Evolutionary conservation across 2,888 invertebrate genomes (phyloP).

Genomic region (Acronicta leporina): DNA sequence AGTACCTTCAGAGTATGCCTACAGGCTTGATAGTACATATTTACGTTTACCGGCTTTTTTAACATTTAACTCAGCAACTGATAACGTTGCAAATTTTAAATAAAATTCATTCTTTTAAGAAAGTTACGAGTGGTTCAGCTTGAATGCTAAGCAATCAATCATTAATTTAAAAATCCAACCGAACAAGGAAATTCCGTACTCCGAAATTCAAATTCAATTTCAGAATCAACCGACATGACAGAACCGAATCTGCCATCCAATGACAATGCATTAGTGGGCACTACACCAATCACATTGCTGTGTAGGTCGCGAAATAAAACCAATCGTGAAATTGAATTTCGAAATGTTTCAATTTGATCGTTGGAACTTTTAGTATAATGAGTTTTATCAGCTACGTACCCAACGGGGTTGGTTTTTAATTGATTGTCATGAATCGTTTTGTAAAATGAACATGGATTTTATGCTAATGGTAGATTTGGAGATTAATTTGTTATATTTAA

Average conservation of each 20-base stretch:
- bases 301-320: constrained; percentile 23
- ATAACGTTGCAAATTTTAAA: too few relatives aligned
- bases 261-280: constrained; percentile 39
- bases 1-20: too few relatives aligned
- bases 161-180: constrained; percentile 6
- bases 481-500: constrained; percentile 2
- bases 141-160: too few relatives aligned
- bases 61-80: too few relatives aligned
- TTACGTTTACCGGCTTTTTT: too few relatives aligned
- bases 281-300: constrained; percentile 30
- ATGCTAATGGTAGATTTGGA: constrained; percentile 7
- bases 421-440: constrained; percentile 22
- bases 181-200: constrained; percentile 16
- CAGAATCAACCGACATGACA: constrained; percentile 28
- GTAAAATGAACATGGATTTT: constrained; percentile 10
- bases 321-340: constrained; percentile 35
- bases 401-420: constrained; percentile 22
- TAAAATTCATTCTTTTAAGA: too few relatives aligned
- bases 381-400: constrained; percentile 18
- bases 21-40: too few relatives aligned
- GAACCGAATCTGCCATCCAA: constrained; percentile 11
- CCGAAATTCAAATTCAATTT: constrained; percentile 43
- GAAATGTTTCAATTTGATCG: constrained; percentile 34
- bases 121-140: too few relatives aligned
- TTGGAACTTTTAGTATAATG: constrained; percentile 38